A percentile compares a stretch with the other conserved stretches of the same genome.
Evolutionary conservation across 2,888 invertebrate species (phyloP).

Genomic region (Parnassius orleans): DNA sequence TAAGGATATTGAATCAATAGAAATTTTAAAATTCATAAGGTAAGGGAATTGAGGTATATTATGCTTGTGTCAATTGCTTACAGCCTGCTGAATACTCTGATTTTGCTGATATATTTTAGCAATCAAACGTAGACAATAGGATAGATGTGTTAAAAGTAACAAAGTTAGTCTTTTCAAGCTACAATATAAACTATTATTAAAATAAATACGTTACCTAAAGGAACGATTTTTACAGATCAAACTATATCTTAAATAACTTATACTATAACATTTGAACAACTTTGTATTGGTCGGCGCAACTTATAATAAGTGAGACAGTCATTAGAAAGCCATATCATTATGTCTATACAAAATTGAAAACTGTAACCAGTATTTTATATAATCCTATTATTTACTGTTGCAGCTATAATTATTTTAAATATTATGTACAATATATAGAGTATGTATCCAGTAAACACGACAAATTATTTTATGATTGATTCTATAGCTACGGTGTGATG

Average conservation of each 20-base stretch:
- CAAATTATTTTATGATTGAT: conserved; percentile 9
- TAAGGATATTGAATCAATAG: neutral
- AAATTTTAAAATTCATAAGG: too few species aligned
- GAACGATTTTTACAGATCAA: conserved; percentile 44
- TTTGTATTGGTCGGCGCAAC: conserved; percentile 56
- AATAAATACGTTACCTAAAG: conserved; percentile 38
- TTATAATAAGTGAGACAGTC: conserved; percentile 37
- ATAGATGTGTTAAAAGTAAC: conserved; percentile 20
- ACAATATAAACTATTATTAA: conserved; percentile 17
- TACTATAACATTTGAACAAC: conserved; percentile 40
- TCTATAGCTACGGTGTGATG: conserved; percentile 21
- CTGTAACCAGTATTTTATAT: conserved; percentile 8
- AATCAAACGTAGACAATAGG: neutral
- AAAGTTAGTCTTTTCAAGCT: conserved; percentile 12
- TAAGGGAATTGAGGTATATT: neutral
- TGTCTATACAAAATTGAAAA: conserved; percentile 26
- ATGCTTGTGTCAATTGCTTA: conserved; percentile 1
- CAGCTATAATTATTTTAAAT: conserved; percentile 20
- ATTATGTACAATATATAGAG: conserved; percentile 25
- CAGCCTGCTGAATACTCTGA: conserved; percentile 10
- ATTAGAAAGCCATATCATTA: conserved; percentile 27
- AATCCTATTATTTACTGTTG: conserved; percentile 23
- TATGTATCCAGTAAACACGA: conserved; percentile 9
- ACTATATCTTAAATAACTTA: conserved; percentile 41
- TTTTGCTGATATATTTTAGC: neutral